Base-by-base conservation (phyloP, 2,888 invertebrate genomes). In the Phania funesta region DNA sequence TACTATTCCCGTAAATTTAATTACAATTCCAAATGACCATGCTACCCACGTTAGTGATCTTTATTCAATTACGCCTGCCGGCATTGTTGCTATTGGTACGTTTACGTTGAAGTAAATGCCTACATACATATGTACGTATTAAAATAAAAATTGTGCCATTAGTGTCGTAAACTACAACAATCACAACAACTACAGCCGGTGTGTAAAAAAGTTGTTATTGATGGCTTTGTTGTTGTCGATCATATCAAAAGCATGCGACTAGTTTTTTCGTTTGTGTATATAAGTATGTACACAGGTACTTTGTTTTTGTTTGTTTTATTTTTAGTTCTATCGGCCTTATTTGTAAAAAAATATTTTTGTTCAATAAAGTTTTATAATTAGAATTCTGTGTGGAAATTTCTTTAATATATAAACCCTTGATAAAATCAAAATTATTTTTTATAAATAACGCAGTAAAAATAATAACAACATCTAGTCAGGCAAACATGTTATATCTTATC, bases 81-180 rank as follows among this genome's bases (percentile, higher is more conserved):
- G 35, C 13, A 5, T 20, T 44, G 11, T 44, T 24, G 11, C 50
- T 54, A 38, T 68, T 13, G 32, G 18, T 58, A 35, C 46, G 24
- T 46, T 52, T 11, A 24, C 18, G 24, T 60, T 60, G 8, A 60
- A 44, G 18, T 46, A 54, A 38, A 68, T n/a, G n/a, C n/a, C n/a
- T n/a, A n/a, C n/a, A 52, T 26, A 75, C n/a, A 29, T n/a, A n/a
- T n/a, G n/a, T n/a, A n/a, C n/a, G n/a, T n/a, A 60, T 50, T 24
- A 18, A 54, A 68, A 68, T 24, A 1, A 41, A 67, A 79, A 64
- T 65, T 75, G 70, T 70, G 70, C 75, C 64, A 70, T 70, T 44
- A 75, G 70, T 70, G 24, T 58, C 16, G 16, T 32, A 0, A 50
- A 20, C 26, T 54, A 65, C 18, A 41, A 48, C 3, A 56, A 58